Percentiles rank a stretch among this genome's conserved stretches.
Evolutionary conservation across 2,888 invertebrate species (phyloP).

Genomic region (Polymixis flavicincta): DNA sequence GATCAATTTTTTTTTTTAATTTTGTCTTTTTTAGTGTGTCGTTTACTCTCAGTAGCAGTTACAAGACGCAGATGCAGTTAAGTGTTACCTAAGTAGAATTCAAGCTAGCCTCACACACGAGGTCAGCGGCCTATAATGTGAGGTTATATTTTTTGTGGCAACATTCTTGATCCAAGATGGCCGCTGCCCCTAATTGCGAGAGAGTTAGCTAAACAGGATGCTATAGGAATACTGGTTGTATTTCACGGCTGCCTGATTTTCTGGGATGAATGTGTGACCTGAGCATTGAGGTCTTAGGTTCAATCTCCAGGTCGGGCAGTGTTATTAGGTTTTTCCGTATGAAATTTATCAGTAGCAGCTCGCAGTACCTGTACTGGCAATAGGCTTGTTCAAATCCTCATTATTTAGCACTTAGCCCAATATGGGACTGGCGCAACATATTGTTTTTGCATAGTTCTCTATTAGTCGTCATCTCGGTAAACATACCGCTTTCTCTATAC

Average conservation of each 20-base stretch:
- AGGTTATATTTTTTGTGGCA: constrained; percentile 62
- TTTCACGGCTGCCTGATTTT: not conserved
- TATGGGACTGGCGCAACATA: no score
- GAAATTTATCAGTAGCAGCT: not conserved
- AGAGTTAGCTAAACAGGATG: constrained; percentile 40
- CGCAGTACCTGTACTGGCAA: not conserved
- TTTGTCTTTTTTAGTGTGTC: no score
- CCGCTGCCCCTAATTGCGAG: constrained; percentile 54
- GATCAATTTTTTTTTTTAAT: no score
- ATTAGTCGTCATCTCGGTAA: no score
- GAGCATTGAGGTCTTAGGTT: not conserved
- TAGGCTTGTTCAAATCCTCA: not conserved
- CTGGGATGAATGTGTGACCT: not conserved
- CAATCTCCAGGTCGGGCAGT: not conserved
- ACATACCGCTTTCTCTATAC: no score
- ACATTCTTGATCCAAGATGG: constrained; percentile 59
- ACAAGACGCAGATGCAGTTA: constrained; percentile 18
- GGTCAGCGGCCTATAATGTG: constrained; percentile 54
- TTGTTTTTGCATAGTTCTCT: no score
- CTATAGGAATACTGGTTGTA: not conserved
- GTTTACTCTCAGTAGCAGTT: no score
- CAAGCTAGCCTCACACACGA: constrained; percentile 22
- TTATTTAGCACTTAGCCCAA: no score
- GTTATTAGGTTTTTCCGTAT: not conserved
- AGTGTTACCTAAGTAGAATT: constrained; percentile 20